A percentile compares a stretch with the other conserved stretches of the same genome.
phyloP scores from a whole-genome alignment of 2,797 vertebrate species.

The Gambusia yucatana region DNA sequence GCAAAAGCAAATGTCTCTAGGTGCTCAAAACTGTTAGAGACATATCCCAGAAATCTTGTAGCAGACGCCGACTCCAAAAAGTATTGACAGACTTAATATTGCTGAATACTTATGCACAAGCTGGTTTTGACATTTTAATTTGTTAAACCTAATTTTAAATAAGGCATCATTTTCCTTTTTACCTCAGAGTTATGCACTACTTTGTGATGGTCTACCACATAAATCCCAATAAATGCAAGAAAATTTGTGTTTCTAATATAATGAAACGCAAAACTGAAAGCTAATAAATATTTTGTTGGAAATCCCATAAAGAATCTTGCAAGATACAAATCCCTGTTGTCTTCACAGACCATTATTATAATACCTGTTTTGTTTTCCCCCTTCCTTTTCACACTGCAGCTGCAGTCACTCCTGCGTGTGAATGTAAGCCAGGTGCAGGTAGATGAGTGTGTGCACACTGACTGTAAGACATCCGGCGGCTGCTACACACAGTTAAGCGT shows the following conservation, averaged over 20 bases:
- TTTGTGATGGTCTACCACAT: background rate
- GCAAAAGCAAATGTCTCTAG: background rate
- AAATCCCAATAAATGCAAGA: background rate
- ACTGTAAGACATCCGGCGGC: conserved; percentile 76
- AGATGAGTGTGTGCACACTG: conserved; percentile 81
- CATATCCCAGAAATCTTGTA: background rate
- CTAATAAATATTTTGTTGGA: background rate
- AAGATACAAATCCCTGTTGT: conserved; percentile 28
- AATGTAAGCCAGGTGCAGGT: conserved; percentile 85
- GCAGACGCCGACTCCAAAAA: background rate
- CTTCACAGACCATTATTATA: conserved; percentile 26
- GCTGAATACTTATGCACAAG: background rate
- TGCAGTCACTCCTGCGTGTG: conserved; percentile 82
- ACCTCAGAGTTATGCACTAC: background rate
- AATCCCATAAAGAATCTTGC: background rate
- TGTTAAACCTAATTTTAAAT: background rate
- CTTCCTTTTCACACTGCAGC: conserved; percentile 63
- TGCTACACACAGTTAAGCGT: conserved; percentile 78
- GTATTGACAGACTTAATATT: background rate
- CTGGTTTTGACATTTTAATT: background rate
- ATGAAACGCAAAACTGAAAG: background rate
- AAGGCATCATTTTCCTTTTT: background rate
- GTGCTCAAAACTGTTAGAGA: background rate
- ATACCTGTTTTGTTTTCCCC: conserved; percentile 18
- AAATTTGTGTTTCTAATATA: background rate